Conservation (phyloP, 2,113 vertebrate genomes). For the Vombatus ursinus region DNA sequence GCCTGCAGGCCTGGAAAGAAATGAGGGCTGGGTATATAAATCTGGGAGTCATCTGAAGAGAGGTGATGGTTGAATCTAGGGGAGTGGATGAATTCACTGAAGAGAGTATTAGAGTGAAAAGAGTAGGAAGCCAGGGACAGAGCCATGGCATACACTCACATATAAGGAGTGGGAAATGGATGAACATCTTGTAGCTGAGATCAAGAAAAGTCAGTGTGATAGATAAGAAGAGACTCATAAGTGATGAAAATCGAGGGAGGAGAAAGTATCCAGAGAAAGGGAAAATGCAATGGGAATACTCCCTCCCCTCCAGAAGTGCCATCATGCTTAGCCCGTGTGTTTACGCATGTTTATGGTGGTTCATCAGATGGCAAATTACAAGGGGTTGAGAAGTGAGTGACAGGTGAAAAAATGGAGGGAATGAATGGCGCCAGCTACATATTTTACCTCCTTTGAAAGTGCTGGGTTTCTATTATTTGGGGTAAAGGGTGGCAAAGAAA, state of each 20-base stretch:
- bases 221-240: too few species aligned
- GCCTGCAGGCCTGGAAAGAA: background rate
- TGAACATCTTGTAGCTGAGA: background rate
- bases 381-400: background rate
- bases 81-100: background rate
- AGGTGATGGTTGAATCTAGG: background rate
- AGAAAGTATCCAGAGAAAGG: background rate
- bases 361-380: background rate
- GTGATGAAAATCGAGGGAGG: background rate
- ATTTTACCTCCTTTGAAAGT: background rate
- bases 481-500: constrained; percentile 7
- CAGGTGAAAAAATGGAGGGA: background rate
- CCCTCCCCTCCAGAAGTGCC: background rate
- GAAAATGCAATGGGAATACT: background rate
- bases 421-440: background rate
- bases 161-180: background rate
- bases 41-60: background rate
- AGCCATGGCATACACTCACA: background rate
- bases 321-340: background rate
- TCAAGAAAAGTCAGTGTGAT: background rate
- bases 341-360: background rate
- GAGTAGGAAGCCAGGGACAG: background rate
- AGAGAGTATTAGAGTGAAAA: background rate
- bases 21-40: background rate
- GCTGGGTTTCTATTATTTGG: background rate